phyloP scores from a whole-genome alignment of 2,113 vertebrate genomes.

The Ictidomys tridecemlineatus region DNA sequence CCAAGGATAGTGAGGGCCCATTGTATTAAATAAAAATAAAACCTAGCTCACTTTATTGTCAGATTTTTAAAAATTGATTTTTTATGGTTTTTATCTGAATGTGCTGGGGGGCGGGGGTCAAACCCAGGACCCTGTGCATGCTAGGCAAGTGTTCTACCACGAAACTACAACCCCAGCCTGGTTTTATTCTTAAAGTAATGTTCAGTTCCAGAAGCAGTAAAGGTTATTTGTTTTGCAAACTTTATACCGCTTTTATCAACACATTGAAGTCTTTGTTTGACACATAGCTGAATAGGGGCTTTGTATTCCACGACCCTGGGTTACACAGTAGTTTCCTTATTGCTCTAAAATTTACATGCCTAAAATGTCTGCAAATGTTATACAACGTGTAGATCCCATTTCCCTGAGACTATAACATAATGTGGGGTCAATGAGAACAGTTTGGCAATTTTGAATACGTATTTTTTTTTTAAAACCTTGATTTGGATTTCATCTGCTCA shows the following conservation, averaged over 20 bases:
- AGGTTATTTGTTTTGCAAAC: constrained; percentile 5
- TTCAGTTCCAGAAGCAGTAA: constrained; percentile 37
- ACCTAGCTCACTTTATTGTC: constrained; percentile 21
- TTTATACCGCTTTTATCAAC: not conserved
- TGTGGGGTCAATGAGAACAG: not conserved
- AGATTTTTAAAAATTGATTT: not conserved
- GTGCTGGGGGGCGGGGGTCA: too few species aligned
- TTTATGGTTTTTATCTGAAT: too few species aligned
- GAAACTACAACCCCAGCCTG: too few species aligned
- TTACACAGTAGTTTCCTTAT: not conserved
- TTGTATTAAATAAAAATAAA: constrained; percentile 17
- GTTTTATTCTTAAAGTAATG: not conserved
- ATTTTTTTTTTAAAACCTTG: not conserved
- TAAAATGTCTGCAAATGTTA: not conserved
- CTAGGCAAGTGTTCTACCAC: too few species aligned
- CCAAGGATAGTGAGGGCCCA: not conserved
- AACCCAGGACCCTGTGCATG: too few species aligned
- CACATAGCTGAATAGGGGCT: not conserved
- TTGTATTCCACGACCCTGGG: not conserved
- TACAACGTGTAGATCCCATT: not conserved
- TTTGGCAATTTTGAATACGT: fast-evolving
- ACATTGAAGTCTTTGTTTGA: not conserved
- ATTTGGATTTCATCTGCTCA: not conserved
- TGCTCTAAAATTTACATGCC: not conserved
- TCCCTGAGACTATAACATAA: not conserved